Evolutionary conservation across 2,113 vertebrate species (phyloP), one percentile per base, ranked within the genome.

Genomic region (Callopanchax toddi): DNA sequence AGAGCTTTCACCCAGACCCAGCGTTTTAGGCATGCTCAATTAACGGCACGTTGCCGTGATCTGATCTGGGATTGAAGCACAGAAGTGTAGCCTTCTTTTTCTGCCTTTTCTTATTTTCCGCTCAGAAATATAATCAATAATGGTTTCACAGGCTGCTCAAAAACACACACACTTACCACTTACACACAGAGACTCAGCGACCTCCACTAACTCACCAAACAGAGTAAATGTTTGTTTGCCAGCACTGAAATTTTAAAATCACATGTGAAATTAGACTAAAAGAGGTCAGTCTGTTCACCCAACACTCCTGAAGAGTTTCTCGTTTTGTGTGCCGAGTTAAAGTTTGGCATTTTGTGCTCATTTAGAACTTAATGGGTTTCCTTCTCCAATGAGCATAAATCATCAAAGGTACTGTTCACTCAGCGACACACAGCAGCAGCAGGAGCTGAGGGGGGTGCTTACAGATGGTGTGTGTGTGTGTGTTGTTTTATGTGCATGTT

Each of bases 291-390:
- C 6, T 32, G 29, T 32, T 50, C 42, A 4, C n/a, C 37, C 20
- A 18, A 32, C 32, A 25, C 17, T 51, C 8, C 7, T 18, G 72
- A 36, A 37, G n/a, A n/a, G 40, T 11, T 23, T 52, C 59, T 72
- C 16, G 0, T 51, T 16, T 43, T 79, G 68, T 67, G 37, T 40
- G 29, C 34, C 3, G 25, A 25, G 34, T 54, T 44, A 16, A 50
- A 62, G 77, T 58, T 82, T 89, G 88, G 87, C 86, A 87, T 89
- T 87, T 87, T 64, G 67, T 43, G 74, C 77, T 60, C 67, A 57
- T 71, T 89, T 74, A 86, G 78, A 88, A 87, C 82, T 86, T 79
- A 78, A 44, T 79, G 60, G 51, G 48, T 79, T 86, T 37, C 53
- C 36, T 65, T 74, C 45, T 57, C 62, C 72, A 80, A 73, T 83